phyloP scores from a whole-genome alignment of 2,888 invertebrate species.

The Apantesis nais region DNA sequence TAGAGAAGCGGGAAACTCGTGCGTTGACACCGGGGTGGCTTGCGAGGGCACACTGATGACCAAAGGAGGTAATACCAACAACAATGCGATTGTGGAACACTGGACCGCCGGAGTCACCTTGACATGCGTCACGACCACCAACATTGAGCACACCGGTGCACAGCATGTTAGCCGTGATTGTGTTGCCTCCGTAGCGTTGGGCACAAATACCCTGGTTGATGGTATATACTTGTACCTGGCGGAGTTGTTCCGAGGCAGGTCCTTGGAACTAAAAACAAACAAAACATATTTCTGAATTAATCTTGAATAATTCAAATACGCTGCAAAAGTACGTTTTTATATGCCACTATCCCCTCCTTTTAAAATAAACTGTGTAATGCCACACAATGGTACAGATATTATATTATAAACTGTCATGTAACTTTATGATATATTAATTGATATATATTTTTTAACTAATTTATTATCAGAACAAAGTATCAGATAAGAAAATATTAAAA shows the following conservation, averaged over 20 bases:
- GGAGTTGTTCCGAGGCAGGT: neutral
- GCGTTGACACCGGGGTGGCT: slow-evolving; percentile 45
- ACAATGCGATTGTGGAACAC: neutral
- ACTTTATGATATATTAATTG: slow-evolving; percentile 9
- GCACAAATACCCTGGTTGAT: neutral
- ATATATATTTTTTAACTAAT: neutral
- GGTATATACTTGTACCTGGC: neutral
- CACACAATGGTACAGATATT: neutral
- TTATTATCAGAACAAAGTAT: too few relatives aligned
- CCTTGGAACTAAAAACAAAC: neutral
- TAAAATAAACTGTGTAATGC: neutral
- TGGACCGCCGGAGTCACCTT: neutral
- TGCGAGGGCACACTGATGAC: slow-evolving; percentile 49
- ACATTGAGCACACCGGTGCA: neutral
- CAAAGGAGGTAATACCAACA: slow-evolving; percentile 50
- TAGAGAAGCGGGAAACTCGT: slow-evolving; percentile 20
- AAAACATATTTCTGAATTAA: too few relatives aligned
- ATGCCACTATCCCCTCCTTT: neutral
- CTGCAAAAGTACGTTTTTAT: neutral
- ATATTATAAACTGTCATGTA: too few relatives aligned
- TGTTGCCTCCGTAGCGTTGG: neutral
- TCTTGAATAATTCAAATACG: neutral
- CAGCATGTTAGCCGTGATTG: neutral
- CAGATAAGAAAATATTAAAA: too few relatives aligned
- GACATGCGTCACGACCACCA: neutral